phyloP scores from a whole-genome alignment of 2,113 vertebrate species.

The Gymnocephalus cernua region DNA sequence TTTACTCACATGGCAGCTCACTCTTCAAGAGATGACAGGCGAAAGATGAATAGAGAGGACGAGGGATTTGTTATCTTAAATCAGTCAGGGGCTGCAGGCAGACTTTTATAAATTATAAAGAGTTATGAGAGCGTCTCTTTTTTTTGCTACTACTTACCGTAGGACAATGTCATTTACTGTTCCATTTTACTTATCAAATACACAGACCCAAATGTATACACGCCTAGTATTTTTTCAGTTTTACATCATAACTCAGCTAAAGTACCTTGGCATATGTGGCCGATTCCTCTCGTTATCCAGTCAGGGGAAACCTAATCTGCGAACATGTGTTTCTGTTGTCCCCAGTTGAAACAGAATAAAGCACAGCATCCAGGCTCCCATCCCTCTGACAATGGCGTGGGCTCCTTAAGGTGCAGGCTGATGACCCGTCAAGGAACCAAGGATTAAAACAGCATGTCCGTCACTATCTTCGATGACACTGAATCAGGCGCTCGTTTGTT shows the following conservation, averaged over 20 bases:
- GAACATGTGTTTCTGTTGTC: constrained; percentile 76
- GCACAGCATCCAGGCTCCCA: constrained; percentile 33
- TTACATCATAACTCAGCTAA: constrained; percentile 64
- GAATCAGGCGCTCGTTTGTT: constrained; percentile 44
- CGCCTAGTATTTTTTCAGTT: constrained; percentile 28
- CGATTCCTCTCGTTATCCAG: constrained; percentile 62
- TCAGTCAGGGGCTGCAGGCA: constrained; percentile 55
- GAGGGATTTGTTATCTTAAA: constrained; percentile 79
- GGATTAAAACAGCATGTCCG: constrained; percentile 29
- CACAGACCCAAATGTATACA: constrained; percentile 40
- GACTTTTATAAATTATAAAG: constrained; percentile 61
- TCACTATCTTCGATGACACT: constrained; percentile 6
- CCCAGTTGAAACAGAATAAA: constrained; percentile 38
- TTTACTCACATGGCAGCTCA: constrained; percentile 67
- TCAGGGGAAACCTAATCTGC: constrained; percentile 73
- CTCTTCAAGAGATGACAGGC: constrained; percentile 41
- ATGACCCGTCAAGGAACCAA: constrained; percentile 6
- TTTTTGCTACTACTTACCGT: constrained; percentile 39
- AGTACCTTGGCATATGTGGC: constrained; percentile 54
- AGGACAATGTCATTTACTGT: constrained; percentile 27
- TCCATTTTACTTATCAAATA: constrained; percentile 46
- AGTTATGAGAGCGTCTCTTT: constrained; percentile 60
- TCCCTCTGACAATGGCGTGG: constrained; percentile 15
- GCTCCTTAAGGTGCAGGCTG: constrained; percentile 1
- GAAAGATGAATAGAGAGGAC: constrained; percentile 56